phyloP scores from a whole-genome alignment of 2,113 vertebrate genomes.

The Ophiodon elongatus region DNA sequence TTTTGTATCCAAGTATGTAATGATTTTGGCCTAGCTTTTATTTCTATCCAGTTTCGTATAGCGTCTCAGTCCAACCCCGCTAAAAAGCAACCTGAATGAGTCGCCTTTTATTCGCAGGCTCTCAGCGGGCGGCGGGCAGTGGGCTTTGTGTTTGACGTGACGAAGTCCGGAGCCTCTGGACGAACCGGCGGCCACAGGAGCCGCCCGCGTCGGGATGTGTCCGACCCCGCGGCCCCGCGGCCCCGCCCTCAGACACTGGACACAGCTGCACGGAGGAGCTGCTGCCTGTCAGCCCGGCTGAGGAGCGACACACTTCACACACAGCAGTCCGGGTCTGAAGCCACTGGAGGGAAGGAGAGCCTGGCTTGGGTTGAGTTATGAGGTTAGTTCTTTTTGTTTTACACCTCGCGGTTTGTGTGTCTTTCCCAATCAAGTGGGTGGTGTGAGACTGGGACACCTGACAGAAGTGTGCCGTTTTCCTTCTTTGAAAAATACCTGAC shows the following conservation, averaged over 20 bases:
- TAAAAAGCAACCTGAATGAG: background rate
- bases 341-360: background rate
- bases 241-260: slow-evolving; percentile 64
- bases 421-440: background rate
- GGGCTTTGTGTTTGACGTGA: background rate
- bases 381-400: slow-evolving; percentile 31
- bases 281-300: slow-evolving; percentile 44
- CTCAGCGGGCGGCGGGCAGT: background rate
- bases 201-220: slow-evolving; percentile 42
- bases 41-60: background rate
- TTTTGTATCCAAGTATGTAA: background rate
- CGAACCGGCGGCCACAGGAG: slow-evolving; percentile 35
- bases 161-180: slow-evolving; percentile 8
- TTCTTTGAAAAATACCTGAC: background rate
- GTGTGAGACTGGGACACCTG: slow-evolving; percentile 47
- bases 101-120: background rate
- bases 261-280: slow-evolving; percentile 14
- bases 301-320: slow-evolving; percentile 17
- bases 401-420: background rate
- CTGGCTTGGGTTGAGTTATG: background rate
- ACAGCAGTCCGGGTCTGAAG: background rate
- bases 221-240: slow-evolving; percentile 38
- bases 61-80: background rate
- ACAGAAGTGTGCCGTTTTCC: background rate
- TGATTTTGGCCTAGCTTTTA: background rate